phyloP scores from a whole-genome alignment of 1,140 invertebrate species.

The Penaeus japonicus region DNA sequence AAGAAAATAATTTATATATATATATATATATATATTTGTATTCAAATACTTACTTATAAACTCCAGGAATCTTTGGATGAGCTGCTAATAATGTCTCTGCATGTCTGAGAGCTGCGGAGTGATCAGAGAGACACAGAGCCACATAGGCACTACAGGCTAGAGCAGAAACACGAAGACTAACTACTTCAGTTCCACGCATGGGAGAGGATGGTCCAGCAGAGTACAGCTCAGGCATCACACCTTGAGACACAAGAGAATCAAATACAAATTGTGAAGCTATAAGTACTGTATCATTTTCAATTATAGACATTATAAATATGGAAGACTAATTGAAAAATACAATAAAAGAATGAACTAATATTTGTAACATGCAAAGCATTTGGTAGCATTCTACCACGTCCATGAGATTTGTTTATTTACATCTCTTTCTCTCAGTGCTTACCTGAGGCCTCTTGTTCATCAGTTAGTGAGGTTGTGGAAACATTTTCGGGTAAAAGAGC shows the following conservation, averaged over 20 bases:
- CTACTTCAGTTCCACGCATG: slow-evolving; percentile 55
- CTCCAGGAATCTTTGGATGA: slow-evolving; percentile 70
- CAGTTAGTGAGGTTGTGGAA: slow-evolving; percentile 44
- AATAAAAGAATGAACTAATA: too few relatives aligned
- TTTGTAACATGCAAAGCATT: too few relatives aligned
- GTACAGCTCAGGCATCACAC: slow-evolving; percentile 67
- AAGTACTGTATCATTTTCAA: too few relatives aligned
- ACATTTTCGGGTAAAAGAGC: slow-evolving; percentile 66
- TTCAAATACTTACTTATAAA: slow-evolving; percentile 70
- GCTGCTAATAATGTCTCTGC: slow-evolving; percentile 72
- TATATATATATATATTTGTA: neutral
- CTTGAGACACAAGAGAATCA: neutral
- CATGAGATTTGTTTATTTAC: too few relatives aligned
- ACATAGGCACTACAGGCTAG: slow-evolving; percentile 84
- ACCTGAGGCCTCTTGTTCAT: slow-evolving; percentile 54
- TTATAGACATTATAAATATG: too few relatives aligned
- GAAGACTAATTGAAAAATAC: too few relatives aligned
- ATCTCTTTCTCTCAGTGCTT: neutral
- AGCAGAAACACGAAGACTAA: slow-evolving; percentile 71
- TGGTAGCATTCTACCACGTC: too few relatives aligned
- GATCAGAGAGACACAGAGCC: slow-evolving; percentile 84
- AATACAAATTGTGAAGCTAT: neutral
- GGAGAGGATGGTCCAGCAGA: slow-evolving; percentile 69
- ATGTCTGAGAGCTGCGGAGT: slow-evolving; percentile 79
- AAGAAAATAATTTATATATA: neutral